Base-by-base conservation (phyloP, 2,888 invertebrate genomes). In the Masnerella sp. region DNA sequence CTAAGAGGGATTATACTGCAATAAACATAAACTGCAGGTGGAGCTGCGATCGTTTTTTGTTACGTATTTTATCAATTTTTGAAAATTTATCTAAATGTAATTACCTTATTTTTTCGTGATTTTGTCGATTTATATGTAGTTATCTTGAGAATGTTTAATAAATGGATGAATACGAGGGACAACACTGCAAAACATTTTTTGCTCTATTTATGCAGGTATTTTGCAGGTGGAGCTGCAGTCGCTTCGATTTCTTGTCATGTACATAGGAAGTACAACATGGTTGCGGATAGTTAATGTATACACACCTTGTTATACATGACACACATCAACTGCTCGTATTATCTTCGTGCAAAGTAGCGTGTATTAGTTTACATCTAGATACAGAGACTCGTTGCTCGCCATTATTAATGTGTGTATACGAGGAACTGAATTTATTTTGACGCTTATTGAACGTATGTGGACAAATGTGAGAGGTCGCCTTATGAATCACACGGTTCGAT, bases 361-460 rank as follows among this genome's bases (percentile, higher is more conserved):
- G 34, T 43, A 64, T 64, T 64, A 64, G 52, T 64, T 38, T 45
- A 65, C 64, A 65, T 38, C 34, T 45, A 54, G 64, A 25, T 52
- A 36, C 32, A 59, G 47, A 2, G 8, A 36, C 36, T 58, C 34
- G 34, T 54, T 45, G 30, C 25, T 14, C 8, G 36, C 18, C 14
- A 36, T 65, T 54, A 47, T 65, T 65, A 45, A 65, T 47, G 54
- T 20, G 12, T 18, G 38, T 45, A 34, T 20, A 30, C 17, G 43
- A 25, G 64, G 4, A 42, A 43, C 52, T 43, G 28, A 64, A 52
- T 64, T 64, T 64, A 43, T 65, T 54, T 54, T 54, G 64, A 54
- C 64, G 34, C 45, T 54, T 54, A 65, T 65, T 65, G 51, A 65
- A 47, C 17, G 45, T 45, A 65, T 36, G 54, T 47, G 45, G 64